Conservation (phyloP, 2,797 vertebrate species). For the Hirundo rustica region DNA sequence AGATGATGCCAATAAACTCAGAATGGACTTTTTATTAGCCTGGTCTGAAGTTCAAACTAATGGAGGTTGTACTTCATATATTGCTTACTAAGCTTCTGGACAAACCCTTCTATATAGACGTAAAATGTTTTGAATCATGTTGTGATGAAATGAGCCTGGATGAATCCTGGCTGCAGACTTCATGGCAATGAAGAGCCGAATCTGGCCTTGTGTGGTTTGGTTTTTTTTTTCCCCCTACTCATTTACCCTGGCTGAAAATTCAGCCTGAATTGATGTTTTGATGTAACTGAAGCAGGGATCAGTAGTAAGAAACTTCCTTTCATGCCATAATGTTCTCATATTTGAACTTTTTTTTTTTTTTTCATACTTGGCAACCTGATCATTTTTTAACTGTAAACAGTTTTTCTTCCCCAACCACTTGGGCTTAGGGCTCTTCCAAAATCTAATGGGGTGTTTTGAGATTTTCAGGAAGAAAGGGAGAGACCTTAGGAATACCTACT, state of each 20-base stretch:
- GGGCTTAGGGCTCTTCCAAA: neutral
- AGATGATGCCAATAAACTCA: neutral
- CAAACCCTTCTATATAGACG: neutral
- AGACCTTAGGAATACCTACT: neutral
- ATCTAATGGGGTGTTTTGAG: neutral
- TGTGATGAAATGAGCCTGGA: neutral
- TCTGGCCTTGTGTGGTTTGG: neutral
- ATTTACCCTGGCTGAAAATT: neutral
- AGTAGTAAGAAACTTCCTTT: neutral
- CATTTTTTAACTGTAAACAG: neutral
- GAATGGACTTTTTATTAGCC: neutral
- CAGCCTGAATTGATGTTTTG: neutral
- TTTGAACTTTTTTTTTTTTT: neutral
- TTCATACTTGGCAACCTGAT: neutral
- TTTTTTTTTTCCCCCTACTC: accelerated
- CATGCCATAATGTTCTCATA: neutral
- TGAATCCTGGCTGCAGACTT: neutral
- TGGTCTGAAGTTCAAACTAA: neutral
- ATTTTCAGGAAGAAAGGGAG: neutral
- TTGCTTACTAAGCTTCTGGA: neutral
- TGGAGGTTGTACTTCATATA: neutral
- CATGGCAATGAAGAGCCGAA: neutral
- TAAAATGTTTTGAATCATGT: neutral
- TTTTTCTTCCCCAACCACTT: neutral
- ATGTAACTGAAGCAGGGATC: neutral